Evolutionary conservation across 1,140 invertebrate genomes (phyloP).

Genomic region (Andrena cerasifolii): DNA sequence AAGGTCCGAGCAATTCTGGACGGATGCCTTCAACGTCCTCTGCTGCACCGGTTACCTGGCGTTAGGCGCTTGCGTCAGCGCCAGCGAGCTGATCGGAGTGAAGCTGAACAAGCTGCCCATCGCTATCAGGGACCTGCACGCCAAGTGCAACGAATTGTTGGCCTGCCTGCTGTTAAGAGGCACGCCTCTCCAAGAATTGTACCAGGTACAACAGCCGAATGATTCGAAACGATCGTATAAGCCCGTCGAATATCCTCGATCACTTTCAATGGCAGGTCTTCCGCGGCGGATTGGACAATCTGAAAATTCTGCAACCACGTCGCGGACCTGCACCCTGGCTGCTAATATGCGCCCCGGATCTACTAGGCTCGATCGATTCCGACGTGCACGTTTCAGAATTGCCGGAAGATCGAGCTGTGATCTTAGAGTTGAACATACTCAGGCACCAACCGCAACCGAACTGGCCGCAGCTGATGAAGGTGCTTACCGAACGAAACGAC

Average conservation of each 20-base stretch:
- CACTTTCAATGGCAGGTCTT: conserved; percentile 79
- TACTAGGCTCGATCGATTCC: conserved; percentile 79
- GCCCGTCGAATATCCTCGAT: background rate
- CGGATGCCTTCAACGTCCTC: conserved; percentile 89
- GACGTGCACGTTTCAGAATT: conserved; percentile 68
- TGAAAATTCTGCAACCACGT: conserved; percentile 81
- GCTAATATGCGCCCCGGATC: conserved; percentile 85
- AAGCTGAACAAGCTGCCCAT: conserved; percentile 83
- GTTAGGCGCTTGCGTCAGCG: conserved; percentile 85
- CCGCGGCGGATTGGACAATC: conserved; percentile 83
- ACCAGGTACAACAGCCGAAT: conserved; percentile 84
- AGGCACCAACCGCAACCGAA: conserved; percentile 89
- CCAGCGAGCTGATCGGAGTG: conserved; percentile 85
- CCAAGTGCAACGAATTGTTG: conserved; percentile 90
- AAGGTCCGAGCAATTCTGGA: conserved; percentile 85
- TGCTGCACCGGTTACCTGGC: conserved; percentile 87
- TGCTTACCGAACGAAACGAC: conserved; percentile 64
- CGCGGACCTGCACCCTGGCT: conserved; percentile 86
- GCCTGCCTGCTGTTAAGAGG: conserved; percentile 87
- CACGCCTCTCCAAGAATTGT: conserved; percentile 86
- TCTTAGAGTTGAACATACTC: conserved; percentile 87
- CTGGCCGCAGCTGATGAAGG: conserved; percentile 88
- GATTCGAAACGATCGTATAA: background rate
- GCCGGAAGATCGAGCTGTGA: conserved; percentile 83
- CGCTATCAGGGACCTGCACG: conserved; percentile 88